phyloP scores from a whole-genome alignment of 1,140 invertebrate species.

The Drosophila paulistorum region DNA sequence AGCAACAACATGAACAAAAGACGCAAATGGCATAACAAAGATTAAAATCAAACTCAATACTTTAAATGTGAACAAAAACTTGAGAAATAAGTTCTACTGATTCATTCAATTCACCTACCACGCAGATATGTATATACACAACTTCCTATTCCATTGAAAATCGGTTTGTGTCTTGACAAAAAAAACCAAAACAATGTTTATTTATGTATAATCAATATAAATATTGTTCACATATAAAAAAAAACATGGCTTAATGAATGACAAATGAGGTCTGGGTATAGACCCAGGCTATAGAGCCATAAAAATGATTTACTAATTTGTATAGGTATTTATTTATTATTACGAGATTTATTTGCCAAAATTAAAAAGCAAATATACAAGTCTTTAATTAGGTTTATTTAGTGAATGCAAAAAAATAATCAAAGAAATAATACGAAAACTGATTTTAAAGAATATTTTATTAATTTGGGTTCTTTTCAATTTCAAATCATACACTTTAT shows the following conservation, averaged over 20 bases:
- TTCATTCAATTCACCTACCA: background rate
- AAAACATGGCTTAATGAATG: background rate
- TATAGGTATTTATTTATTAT: background rate
- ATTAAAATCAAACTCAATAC: conserved; percentile 35
- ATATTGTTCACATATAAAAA: background rate
- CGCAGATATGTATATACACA: background rate
- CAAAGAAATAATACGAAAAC: too few species aligned
- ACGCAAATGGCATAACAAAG: conserved; percentile 53
- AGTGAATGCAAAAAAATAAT: background rate
- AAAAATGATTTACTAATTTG: conserved; percentile 1
- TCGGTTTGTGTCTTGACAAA: background rate
- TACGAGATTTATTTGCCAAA: conserved; percentile 3
- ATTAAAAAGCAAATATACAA: background rate
- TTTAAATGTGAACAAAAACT: conserved; percentile 22
- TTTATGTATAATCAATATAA: conserved; percentile 11
- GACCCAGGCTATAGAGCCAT: background rate
- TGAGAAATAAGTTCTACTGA: conserved; percentile 2
- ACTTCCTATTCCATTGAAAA: background rate
- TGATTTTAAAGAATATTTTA: too few species aligned
- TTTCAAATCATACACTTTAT: too few species aligned
- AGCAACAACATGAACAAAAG: conserved; percentile 11
- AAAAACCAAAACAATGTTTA: background rate
- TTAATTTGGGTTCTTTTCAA: too few species aligned
- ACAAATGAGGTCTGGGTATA: background rate
- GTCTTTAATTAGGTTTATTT: background rate